Evolutionary conservation across 1,140 invertebrate species (phyloP), one percentile per base, ranked within the genome.

Genomic region (Drosophila lini): DNA sequence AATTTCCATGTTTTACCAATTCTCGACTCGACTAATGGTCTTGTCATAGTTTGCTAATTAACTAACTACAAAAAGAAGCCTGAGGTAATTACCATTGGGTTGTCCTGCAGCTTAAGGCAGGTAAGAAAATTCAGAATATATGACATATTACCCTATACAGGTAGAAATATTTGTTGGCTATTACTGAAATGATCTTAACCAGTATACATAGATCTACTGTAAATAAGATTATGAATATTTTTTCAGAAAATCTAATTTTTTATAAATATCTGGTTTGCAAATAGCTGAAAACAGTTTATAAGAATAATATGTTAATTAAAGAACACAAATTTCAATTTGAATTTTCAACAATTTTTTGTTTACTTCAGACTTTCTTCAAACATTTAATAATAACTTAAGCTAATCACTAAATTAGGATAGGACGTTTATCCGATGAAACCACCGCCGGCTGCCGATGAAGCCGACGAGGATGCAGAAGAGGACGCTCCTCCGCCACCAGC

Each of bases 401-500:
- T 69, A 59, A 7, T 19, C 25, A 36, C 32, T 57, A 34, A n/a
- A 41, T 10, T 34, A 40, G 2, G 4, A 10, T 40, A 10, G 6
- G 6, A 0, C 16, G 31, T 10, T 56, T 67, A 77, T 13, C 42
- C 74, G 32, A 40, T 58, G 56, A 68, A 77, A 9, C 22, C 36
- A 10, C 61, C 60, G 10, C 47, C 31, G 5, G 40, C 3, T 19
- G 74, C 55, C 5, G 41, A 28, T 28, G 25, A 64, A 3, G 74
- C 47, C 1, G 73, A 61, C 25, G 75, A 31, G 8, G 73, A 61
- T 2, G 75, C 44, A 1, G 75, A 71, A 5, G 71, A 28, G 8
- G 70, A 34, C 13, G 61, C 65, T 11, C 40, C 78, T 45, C 71
- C 71, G 25, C 79, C 77, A 9, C 65, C 73, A 13, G 38, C 71